Percentiles rank a stretch among this genome's conserved stretches.
Conservation (phyloP, 92 coral and sea anemone species). For the Anthopleura xanthogrammica region DNA sequence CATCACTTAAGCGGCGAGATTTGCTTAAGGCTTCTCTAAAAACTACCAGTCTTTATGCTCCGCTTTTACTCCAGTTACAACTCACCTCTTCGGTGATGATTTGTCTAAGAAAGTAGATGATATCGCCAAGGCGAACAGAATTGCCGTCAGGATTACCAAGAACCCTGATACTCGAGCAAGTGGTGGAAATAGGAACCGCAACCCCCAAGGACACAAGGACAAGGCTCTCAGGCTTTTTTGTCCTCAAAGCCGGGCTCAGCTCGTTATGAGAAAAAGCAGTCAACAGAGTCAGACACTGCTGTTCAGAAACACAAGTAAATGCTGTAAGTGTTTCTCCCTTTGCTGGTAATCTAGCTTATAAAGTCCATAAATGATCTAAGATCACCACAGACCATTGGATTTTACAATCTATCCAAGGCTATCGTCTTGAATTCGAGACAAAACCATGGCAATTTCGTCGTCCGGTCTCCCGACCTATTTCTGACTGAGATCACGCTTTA, state of each 20-base stretch:
- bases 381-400: conserved; percentile 24
- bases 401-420: neutral
- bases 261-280: neutral
- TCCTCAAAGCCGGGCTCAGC: neutral
- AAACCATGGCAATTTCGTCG: neutral
- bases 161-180: neutral
- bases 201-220: neutral
- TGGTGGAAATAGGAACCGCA: neutral
- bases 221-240: neutral
- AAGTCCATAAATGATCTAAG: conserved; percentile 1
- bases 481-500: too few relatives aligned
- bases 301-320: neutral
- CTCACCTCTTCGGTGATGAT: too few relatives aligned
- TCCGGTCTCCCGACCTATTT: neutral
- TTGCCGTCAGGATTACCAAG: conserved; percentile 44
- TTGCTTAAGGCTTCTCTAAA: too few relatives aligned
- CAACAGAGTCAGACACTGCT: neutral
- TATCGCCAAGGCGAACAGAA: too few relatives aligned
- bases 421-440: neutral
- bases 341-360: conserved; percentile 31
- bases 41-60: too few relatives aligned
- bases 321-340: neutral
- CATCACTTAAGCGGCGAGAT: too few relatives aligned
- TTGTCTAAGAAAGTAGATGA: too few relatives aligned
- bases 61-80: too few relatives aligned